Percentiles rank a stretch among this genome's conserved stretches.
Conservation (phyloP, 2,113 vertebrate genomes). For the Tursiops truncatus region DNA sequence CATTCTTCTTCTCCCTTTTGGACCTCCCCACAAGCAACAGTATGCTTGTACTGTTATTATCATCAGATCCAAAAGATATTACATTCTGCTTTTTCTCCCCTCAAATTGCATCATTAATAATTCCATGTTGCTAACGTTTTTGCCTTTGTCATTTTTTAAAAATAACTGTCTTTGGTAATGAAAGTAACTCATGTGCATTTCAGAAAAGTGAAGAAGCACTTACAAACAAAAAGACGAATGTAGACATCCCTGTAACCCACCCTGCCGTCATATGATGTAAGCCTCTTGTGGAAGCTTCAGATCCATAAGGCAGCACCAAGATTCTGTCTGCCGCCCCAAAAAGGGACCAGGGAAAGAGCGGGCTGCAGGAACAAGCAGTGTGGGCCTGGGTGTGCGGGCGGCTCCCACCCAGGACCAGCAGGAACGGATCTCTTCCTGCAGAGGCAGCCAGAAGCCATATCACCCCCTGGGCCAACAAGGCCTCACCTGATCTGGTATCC, state of each 20-base stretch:
- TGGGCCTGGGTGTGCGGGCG: no score
- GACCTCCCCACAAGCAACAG: background rate
- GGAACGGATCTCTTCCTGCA: background rate
- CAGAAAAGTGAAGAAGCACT: background rate
- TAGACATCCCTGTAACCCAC: background rate
- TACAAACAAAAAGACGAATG: background rate
- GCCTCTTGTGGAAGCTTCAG: background rate
- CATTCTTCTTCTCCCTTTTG: background rate
- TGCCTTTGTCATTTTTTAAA: background rate
- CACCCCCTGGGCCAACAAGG: background rate
- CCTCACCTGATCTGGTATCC: background rate
- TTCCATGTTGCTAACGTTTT: background rate
- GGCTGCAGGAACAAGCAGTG: background rate
- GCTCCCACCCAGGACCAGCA: background rate
- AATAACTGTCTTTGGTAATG: background rate
- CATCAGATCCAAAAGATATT: background rate
- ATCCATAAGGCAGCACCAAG: background rate
- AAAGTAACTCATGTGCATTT: background rate
- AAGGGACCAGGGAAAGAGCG: background rate
- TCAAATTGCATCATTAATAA: background rate
- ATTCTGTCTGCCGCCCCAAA: background rate
- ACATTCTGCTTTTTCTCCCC: background rate
- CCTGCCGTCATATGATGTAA: background rate
- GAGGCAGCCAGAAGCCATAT: background rate
- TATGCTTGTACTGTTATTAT: background rate